Percentiles rank a stretch among this genome's conserved stretches.
Conservation (phyloP, 2,888 invertebrate genomes). For the Hesperia comma region DNA sequence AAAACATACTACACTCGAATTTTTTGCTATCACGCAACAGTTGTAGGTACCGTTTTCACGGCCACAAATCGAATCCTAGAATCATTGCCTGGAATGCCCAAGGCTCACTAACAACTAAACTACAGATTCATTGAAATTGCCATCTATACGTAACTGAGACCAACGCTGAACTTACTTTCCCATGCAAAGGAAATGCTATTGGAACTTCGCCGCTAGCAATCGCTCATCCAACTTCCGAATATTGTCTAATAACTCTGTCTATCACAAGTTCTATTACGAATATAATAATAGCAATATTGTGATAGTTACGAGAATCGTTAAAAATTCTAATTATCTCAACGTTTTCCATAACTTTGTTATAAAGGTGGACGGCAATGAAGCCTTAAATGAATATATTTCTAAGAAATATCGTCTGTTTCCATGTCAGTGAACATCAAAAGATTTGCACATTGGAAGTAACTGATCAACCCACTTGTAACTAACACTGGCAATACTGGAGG, state of each 20-base stretch:
- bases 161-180: not conserved
- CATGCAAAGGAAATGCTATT: slow-evolving; percentile 1
- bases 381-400: not conserved
- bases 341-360: not conserved
- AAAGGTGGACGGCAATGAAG: not conserved
- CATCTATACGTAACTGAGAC: not conserved
- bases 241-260: not conserved
- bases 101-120: not conserved
- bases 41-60: too few species aligned
- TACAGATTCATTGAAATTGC: not conserved
- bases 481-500: not conserved
- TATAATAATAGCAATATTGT: not conserved
- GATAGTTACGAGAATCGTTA: not conserved
- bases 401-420: not conserved
- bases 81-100: too few species aligned
- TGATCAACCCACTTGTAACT: not conserved
- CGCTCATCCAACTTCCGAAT: slow-evolving; percentile 4
- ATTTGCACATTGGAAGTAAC: not conserved
- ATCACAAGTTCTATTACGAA: not conserved
- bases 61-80: too few species aligned
- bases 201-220: not conserved
- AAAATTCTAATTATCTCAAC: not conserved
- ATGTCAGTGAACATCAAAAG: not conserved
- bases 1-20: too few species aligned
- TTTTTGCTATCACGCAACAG: too few species aligned